phyloP scores from a whole-genome alignment of 1,140 invertebrate genomes.

The Drosophila elegans region DNA sequence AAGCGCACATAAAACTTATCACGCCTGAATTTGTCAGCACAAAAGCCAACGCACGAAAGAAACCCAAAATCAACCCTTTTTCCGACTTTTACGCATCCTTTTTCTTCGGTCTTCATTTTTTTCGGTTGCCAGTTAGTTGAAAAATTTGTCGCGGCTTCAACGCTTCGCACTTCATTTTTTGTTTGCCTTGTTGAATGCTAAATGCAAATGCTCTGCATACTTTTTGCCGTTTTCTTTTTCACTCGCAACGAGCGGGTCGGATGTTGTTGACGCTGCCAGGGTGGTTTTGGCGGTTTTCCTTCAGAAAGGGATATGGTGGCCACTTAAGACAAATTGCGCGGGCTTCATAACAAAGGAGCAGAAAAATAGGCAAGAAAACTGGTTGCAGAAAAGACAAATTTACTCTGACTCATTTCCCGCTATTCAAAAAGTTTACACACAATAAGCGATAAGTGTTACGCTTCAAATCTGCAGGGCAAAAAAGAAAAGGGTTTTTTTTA shows the following conservation, averaged over 20 bases:
- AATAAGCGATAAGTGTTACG: slow-evolving; percentile 58
- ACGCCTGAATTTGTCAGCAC: slow-evolving; percentile 83
- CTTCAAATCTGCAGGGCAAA: slow-evolving; percentile 56
- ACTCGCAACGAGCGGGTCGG: slow-evolving; percentile 48
- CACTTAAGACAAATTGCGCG: slow-evolving; percentile 84
- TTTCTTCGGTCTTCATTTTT: slow-evolving; percentile 41
- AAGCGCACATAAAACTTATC: slow-evolving; percentile 83
- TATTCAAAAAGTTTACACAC: slow-evolving; percentile 57
- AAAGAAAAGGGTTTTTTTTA: slow-evolving; percentile 40
- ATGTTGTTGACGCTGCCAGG: slow-evolving; percentile 41
- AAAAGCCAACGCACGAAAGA: slow-evolving; percentile 62
- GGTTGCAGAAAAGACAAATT: slow-evolving; percentile 15
- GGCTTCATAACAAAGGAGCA: slow-evolving; percentile 6
- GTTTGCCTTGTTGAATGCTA: slow-evolving; percentile 83
- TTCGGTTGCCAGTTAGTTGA: slow-evolving; percentile 39
- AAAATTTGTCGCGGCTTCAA: slow-evolving; percentile 79
- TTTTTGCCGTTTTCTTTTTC: slow-evolving; percentile 79
- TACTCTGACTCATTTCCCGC: slow-evolving; percentile 30
- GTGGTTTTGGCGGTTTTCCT: slow-evolving; percentile 19
- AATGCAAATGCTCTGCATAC: slow-evolving; percentile 84
- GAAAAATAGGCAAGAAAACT: slow-evolving; percentile 27
- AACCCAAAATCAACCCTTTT: slow-evolving; percentile 61
- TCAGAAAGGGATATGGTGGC: slow-evolving; percentile 46
- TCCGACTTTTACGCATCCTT: slow-evolving; percentile 49
- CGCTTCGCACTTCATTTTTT: slow-evolving; percentile 80